Evolutionary conservation across 2,888 invertebrate species (phyloP).

Genomic region (Didymodactylos carnosus): DNA sequence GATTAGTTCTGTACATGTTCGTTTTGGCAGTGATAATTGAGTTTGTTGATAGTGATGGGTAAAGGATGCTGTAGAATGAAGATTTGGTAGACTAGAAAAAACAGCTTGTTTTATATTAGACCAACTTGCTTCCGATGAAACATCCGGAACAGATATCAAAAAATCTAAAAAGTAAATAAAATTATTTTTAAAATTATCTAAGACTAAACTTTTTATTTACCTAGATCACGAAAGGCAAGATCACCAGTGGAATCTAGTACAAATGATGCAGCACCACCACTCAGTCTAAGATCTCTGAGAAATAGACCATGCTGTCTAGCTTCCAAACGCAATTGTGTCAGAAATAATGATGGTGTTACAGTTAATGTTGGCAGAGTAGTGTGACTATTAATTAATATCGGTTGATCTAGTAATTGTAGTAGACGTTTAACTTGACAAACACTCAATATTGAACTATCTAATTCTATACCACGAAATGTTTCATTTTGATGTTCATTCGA

Average conservation of each 20-base stretch:
- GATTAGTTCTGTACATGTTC: too few species aligned
- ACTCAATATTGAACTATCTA: background rate
- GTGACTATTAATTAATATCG: background rate
- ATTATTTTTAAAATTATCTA: too few species aligned
- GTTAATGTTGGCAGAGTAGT: background rate
- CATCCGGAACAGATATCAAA: background rate
- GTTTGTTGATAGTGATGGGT: too few species aligned
- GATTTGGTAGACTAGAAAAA: background rate
- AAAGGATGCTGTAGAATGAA: too few species aligned
- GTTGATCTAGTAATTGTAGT: background rate
- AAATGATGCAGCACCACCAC: background rate
- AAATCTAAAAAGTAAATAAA: too few species aligned
- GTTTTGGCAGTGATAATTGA: background rate
- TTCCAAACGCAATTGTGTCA: background rate
- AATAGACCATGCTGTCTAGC: background rate
- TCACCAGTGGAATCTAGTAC: background rate
- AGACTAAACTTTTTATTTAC: background rate
- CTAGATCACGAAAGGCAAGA: background rate
- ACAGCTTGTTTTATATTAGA: background rate
- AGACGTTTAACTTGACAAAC: background rate
- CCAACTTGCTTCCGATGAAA: background rate
- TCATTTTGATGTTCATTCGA: background rate
- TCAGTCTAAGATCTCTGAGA: background rate
- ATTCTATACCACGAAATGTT: too few species aligned
- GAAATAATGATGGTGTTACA: background rate